A percentile compares a stretch with the other conserved stretches of the same genome.
phyloP scores from a whole-genome alignment of 1,140 invertebrate genomes.

The Megalopta genalis region DNA sequence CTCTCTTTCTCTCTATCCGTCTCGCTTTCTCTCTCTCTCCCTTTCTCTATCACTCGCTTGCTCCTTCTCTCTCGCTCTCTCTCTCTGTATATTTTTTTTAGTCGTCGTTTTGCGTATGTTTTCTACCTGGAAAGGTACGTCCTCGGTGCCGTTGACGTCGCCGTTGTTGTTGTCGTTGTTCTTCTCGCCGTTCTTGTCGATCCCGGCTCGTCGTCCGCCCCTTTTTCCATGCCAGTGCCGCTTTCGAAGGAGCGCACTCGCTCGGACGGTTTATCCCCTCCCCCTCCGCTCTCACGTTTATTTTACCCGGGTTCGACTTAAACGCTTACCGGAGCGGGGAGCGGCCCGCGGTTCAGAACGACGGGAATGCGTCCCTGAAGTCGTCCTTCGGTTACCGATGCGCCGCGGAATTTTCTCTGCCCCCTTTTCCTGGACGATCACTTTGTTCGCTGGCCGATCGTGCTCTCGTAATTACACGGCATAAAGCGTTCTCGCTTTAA shows the following conservation, averaged over 20 bases:
- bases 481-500: no score
- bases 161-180: constrained; percentile 30
- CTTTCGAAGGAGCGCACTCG: constrained; percentile 61
- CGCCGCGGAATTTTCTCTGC: no score
- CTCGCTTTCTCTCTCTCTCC: background rate
- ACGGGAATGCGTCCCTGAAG: no score
- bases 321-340: background rate
- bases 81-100: background rate
- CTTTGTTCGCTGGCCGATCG: no score
- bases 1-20: background rate
- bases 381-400: no score
- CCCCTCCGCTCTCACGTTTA: constrained; percentile 22
- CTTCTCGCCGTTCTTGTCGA: constrained; percentile 27
- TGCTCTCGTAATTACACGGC: no score
- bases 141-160: constrained; percentile 1
- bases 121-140: constrained; percentile 16
- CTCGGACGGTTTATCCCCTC: constrained; percentile 60
- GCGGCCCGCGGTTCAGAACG: no score
- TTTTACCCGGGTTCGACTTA: constrained; percentile 46
- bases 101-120: background rate
- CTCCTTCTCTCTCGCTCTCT: background rate
- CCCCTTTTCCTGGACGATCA: no score
- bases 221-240: background rate
- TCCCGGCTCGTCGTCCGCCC: background rate
- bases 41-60: background rate